Evolutionary conservation across 2,888 invertebrate genomes (phyloP), one percentile per base, ranked within the genome.

Genomic region (Lochmaea capreae): DNA sequence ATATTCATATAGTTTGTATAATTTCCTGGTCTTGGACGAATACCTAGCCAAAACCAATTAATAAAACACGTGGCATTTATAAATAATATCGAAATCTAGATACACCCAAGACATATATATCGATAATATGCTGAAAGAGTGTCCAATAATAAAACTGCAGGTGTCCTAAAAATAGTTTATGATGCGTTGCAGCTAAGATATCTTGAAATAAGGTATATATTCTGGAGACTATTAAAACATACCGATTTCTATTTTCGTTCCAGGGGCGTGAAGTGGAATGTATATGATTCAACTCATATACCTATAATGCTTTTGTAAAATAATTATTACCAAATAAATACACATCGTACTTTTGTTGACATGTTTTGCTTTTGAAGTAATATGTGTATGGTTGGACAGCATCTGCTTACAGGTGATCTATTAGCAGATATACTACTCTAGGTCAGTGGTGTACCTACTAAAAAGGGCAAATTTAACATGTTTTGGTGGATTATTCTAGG

Each of bases 141-240:
- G 49, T 49, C 61, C 61, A 14, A 61, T 61, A 39, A 61, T 33
- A 58, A 61, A 33, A 61, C 10, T 61, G 42, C 59, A 59, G 59
- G 59, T 59, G 26, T 10, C 39, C 39, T 61, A 61, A 61, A 61
- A 61, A 61, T 61, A 61, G 61, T 61, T 12, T 16, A 61, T 26
- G 58, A 26, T 58, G 61, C 61, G 61, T 26, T 33, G 61, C 61
- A 39, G 61, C 61, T 22, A 11, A 11, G 12, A 57, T 57, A 61
- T 61, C 61, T 61, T 61, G 61, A 61, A 61, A 61, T 61, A 61
- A 61, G 33, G 22, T 26, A 39, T 3, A 33, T 33, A 4, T 33
- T 5, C 61, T 39, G 39, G 61, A 61, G n/a, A 61, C 42, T 61
- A 26, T 8, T 33, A 39, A 61, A 61, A 14, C 61, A 16, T n/a